These are phyloP conservation scores for Marisa cornuarietis DNA, from an alignment of 1,140 invertebrate species.

Conservation along the genomic window DNA sequence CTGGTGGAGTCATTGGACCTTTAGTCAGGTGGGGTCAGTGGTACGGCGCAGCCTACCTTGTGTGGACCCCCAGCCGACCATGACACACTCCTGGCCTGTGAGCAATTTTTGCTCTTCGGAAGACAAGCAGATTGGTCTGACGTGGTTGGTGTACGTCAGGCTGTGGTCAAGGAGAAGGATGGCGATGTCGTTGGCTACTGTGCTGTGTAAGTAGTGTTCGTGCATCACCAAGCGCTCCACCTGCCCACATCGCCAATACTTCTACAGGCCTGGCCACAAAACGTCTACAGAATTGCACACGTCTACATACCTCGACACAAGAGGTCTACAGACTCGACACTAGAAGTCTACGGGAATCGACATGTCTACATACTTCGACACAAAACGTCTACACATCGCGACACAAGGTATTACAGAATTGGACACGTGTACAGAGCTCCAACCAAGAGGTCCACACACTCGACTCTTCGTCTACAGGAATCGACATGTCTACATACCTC, in stretches of 20 bases:
- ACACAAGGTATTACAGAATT: no score
- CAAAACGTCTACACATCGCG: no score
- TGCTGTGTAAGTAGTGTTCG: slow-evolving; percentile 41
- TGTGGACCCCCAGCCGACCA: slow-evolving; percentile 55
- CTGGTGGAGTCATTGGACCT: no score
- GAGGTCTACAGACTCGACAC: no score
- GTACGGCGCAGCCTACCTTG: slow-evolving; percentile 26
- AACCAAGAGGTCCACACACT: no score
- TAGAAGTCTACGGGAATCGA: neutral
- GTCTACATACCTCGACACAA: no score
- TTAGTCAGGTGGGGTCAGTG: no score
- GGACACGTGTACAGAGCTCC: no score
- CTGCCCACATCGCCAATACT: slow-evolving; percentile 14
- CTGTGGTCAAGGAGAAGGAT: slow-evolving; percentile 67
- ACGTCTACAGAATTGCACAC: no score
- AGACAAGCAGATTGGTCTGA: slow-evolving; percentile 76
- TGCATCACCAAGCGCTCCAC: slow-evolving; percentile 46
- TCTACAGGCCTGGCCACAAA: no score
- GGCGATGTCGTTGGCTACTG: slow-evolving; percentile 72
- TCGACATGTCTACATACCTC: no score
- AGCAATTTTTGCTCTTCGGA: slow-evolving; percentile 2
- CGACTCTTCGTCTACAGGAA: no score
- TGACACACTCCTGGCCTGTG: slow-evolving; percentile 29
- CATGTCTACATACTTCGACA: neutral
- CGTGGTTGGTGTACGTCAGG: slow-evolving; percentile 68